Evolutionary conservation across 2,797 vertebrate species (phyloP), one percentile per base, ranked within the genome.

Genomic region (Smutsia gigantea): DNA sequence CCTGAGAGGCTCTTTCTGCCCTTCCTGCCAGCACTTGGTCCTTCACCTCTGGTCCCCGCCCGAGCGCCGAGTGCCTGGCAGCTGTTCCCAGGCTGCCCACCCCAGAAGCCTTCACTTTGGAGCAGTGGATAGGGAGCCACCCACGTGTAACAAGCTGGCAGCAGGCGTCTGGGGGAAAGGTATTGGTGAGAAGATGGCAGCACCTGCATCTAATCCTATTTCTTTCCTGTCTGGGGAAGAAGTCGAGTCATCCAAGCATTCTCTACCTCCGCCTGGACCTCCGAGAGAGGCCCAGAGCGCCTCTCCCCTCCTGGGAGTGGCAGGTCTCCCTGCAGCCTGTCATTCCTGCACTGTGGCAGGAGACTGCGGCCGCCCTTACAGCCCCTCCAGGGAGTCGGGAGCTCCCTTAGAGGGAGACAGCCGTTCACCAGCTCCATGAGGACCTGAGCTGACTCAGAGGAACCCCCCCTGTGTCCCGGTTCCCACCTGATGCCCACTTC

Each of bases 301-400:
- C 85, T n/a, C 29, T 59, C 69, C 51, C 75, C 55, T 31, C 83
- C 81, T 2, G 2, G 46, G 82, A 0, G 2, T 1, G 12, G n/a
- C 4, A 2, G 95, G 88, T 69, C 91, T 95, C 86, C 96, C 95
- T 97, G 96, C 96, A 95, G 90, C 94, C 93, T 93, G 85, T 96
- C 94, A 46, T 87, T 68, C 81, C 97, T 97, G 97, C 97, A 95
- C 96, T 96, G 87, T 0, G 37, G 91, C 96, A 89, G 94, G 95
- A 81, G 83, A 74, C 95, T 21, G 95, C 6, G 39, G 93, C 85
- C 34, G 4, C 95, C 49, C 77, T 53, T 85, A 53, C 42, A 12
- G 82, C 53, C 7, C 37, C 1, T 10, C 49, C 37, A 25, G 68
- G 49, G 81, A 93, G 88, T 53, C 61, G 0, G 13, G 51, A 83